Conservation (phyloP, 2,113 vertebrate species). For the Anthoscopus minutus region DNA sequence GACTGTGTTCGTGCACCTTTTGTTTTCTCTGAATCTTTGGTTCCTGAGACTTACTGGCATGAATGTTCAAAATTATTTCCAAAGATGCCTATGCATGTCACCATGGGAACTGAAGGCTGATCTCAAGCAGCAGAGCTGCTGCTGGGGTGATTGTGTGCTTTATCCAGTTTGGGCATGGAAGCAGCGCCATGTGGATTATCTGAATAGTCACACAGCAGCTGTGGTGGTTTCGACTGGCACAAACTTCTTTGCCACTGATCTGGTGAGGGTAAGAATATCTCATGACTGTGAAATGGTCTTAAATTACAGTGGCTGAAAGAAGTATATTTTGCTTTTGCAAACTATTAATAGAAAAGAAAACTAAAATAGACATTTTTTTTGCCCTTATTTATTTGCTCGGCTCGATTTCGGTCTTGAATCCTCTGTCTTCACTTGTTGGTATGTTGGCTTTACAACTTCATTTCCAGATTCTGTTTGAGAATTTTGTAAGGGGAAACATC, state of each 20-base stretch:
- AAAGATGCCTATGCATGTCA: background rate
- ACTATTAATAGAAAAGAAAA: background rate
- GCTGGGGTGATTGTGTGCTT: background rate
- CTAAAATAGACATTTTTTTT: background rate
- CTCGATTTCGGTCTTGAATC: background rate
- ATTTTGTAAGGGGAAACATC: background rate
- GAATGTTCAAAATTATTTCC: background rate
- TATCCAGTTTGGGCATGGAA: background rate
- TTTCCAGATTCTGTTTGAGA: background rate
- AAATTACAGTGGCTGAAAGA: background rate
- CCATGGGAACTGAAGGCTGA: background rate
- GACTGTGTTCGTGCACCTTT: background rate
- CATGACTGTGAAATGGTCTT: background rate
- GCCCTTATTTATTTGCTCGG: background rate
- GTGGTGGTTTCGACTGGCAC: background rate
- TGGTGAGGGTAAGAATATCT: background rate
- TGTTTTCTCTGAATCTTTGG: constrained; percentile 2
- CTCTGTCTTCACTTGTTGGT: background rate
- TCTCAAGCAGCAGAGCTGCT: background rate
- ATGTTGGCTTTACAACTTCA: background rate
- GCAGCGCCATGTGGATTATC: background rate
- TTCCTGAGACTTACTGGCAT: background rate
- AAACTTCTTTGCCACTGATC: background rate
- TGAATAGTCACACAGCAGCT: background rate
- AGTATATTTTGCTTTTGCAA: background rate